Conservation (phyloP, 2,797 vertebrate genomes). For the Numenius phaeopus region DNA sequence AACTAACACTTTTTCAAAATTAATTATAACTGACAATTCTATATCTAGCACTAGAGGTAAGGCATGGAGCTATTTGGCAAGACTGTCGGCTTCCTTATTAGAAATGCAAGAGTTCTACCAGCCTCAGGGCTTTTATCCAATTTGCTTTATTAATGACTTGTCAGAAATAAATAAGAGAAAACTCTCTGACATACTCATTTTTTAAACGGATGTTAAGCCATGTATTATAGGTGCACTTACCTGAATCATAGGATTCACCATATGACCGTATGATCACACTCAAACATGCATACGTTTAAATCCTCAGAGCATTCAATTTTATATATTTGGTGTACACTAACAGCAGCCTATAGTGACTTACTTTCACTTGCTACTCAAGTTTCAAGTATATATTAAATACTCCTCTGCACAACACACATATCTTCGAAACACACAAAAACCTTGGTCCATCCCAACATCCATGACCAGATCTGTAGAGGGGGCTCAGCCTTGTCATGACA, state of each 20-base stretch:
- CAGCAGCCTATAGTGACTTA: neutral
- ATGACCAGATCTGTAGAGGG: neutral
- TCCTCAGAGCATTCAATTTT: neutral
- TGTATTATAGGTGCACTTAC: neutral
- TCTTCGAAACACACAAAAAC: neutral
- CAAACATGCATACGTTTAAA: neutral
- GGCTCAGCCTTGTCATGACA: neutral
- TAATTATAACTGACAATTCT: slow-evolving; percentile 19
- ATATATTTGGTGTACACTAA: neutral
- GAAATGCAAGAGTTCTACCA: slow-evolving; percentile 24
- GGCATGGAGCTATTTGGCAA: neutral
- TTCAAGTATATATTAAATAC: neutral
- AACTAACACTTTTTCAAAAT: neutral
- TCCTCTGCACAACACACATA: neutral
- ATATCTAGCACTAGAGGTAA: neutral
- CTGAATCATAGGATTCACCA: neutral
- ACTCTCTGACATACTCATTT: slow-evolving; percentile 8
- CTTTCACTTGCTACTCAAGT: neutral
- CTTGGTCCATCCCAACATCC: neutral
- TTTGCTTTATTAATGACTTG: slow-evolving; percentile 62
- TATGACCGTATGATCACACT: neutral
- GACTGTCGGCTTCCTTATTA: neutral
- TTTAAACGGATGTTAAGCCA: neutral
- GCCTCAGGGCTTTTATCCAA: slow-evolving; percentile 52
- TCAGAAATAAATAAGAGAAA: slow-evolving; percentile 60